phyloP scores from a whole-genome alignment of 2,797 vertebrate genomes.

The Threskiornis aethiopicus region DNA sequence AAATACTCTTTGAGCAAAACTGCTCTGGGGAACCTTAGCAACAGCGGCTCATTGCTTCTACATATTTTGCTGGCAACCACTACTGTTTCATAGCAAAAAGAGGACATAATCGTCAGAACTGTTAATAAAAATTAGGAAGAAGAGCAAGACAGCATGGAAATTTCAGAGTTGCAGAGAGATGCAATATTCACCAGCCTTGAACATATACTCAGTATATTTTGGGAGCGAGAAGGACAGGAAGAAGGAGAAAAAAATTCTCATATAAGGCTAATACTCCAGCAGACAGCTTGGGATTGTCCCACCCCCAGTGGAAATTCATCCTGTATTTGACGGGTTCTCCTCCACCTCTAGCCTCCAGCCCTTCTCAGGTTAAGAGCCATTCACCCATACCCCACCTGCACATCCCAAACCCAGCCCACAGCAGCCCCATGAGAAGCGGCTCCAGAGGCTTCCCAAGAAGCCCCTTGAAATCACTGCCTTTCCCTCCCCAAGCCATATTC shows the following conservation, averaged over 20 bases:
- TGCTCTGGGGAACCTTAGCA: not conserved
- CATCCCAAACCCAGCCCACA: not conserved
- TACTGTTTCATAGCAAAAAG: not conserved
- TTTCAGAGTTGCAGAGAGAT: not conserved
- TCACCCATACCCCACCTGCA: not conserved
- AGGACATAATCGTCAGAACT: not conserved
- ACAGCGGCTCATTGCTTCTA: not conserved
- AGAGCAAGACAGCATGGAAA: not conserved
- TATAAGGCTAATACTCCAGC: not conserved
- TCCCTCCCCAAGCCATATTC: not conserved
- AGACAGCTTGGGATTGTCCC: not conserved
- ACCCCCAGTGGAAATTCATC: not conserved
- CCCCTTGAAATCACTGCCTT: not conserved
- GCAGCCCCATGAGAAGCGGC: not conserved
- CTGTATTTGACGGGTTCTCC: not conserved
- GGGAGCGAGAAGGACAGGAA: not conserved
- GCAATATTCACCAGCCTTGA: not conserved
- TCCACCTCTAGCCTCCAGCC: not conserved
- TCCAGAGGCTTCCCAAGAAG: not conserved
- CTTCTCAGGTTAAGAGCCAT: not conserved
- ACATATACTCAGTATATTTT: not conserved
- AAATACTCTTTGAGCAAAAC: not conserved
- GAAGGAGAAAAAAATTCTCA: not conserved
- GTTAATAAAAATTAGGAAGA: not conserved
- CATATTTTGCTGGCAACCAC: not conserved